Base-by-base conservation (phyloP, 1,140 invertebrate genomes). In the Neodiprion virginianus region DNA sequence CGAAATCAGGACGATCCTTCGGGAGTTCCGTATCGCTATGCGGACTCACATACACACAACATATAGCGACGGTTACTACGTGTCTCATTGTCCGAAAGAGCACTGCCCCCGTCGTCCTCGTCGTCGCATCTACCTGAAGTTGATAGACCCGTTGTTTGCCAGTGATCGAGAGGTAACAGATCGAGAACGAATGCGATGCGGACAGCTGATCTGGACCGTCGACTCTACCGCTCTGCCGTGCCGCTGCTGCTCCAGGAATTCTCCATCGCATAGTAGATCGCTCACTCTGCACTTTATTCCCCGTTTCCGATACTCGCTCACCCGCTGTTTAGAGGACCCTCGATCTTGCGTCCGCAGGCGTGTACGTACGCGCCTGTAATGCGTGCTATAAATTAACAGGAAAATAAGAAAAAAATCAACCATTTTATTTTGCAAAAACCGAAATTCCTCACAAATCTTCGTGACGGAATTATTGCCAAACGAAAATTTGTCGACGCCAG, bases 71-170 rank as follows among this genome's bases (percentile, higher is more conserved):
- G 5, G 28, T 40, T 40, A 9, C 53, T 61, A 61, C 53, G 53
- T 61, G 53, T 61, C 53, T 61, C 53, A 61, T 61, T 61, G 53
- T 61, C 53, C 53, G 53, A 61, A 61, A 61, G 53, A 61, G 53
- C 53, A 61, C 53, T 61, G 53, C 53, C 53, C 53, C n/a, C 53
- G 53, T 61, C 53, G 4, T 61, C 53, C 28, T 40, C 28, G 28
- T 61, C 53, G 11, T 5, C 53, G 11, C n/a, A 61, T 61, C 53
- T 17, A 61, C 53, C 11, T 61, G 5, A 61, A 61, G 53, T 61
- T 61, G 53, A 61, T 61, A 17, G n/a, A 61, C 53, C 53, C 53
- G 53, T 61, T 61, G 53, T 61, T 61, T 61, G 53, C 53, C 53
- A 61, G 53, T 61, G 53, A 61, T 61, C 53, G 53, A 61, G 53